Evolutionary conservation across 2,113 vertebrate species (phyloP).

Genomic region (Mandrillus leucophaeus): DNA sequence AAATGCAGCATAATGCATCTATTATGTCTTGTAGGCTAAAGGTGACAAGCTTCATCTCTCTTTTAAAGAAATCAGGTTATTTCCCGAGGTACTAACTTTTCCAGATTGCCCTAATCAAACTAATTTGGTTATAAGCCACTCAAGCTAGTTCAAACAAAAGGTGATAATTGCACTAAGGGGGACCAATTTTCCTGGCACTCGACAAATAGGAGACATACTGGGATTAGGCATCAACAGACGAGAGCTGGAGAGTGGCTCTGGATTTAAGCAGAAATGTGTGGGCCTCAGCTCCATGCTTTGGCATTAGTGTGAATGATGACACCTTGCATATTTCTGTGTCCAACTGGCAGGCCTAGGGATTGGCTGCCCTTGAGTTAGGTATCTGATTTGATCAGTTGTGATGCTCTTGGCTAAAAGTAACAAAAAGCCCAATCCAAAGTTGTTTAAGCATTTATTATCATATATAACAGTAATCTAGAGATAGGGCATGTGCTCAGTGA

Average conservation of each 20-base stretch:
- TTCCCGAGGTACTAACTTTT: conserved; percentile 23
- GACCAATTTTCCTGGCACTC: neutral
- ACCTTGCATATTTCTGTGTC: neutral
- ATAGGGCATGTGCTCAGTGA: neutral
- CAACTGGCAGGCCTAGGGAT: neutral
- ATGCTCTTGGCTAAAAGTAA: neutral
- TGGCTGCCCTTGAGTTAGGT: neutral
- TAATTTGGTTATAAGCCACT: neutral
- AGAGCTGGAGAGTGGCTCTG: neutral
- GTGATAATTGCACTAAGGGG: neutral
- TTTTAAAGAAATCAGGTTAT: neutral
- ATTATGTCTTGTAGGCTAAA: neutral
- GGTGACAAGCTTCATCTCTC: neutral
- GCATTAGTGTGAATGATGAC: neutral
- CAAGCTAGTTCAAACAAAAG: neutral
- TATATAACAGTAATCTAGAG: neutral
- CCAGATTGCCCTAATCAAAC: neutral
- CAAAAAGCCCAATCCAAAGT: neutral
- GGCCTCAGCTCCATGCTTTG: neutral
- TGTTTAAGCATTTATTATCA: neutral
- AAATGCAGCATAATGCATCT: neutral
- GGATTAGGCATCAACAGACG: neutral
- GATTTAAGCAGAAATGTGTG: neutral
- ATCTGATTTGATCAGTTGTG: neutral
- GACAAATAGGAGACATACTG: neutral